phyloP scores from a whole-genome alignment of 2,888 invertebrate species.

The Hermodice carunculata region DNA sequence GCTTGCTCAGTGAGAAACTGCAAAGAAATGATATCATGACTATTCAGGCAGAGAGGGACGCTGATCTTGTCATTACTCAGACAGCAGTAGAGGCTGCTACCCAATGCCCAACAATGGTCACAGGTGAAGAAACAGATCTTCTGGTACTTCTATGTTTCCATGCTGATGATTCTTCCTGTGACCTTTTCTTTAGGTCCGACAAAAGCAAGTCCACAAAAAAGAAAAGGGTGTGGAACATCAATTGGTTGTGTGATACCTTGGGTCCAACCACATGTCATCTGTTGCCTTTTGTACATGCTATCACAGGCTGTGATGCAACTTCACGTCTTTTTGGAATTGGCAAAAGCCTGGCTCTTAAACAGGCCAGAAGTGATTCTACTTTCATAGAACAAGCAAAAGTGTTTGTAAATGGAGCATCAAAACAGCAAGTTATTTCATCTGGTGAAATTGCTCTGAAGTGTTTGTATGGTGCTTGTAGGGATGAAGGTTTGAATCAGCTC shows the following conservation, averaged over 20 bases:
- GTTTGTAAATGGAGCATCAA: not conserved
- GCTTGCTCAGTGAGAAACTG: constrained; percentile 9
- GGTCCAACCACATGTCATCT: too few species aligned
- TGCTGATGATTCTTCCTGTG: too few species aligned
- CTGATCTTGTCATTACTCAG: constrained; percentile 45
- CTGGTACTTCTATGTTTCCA: constrained; percentile 44
- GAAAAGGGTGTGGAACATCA: too few species aligned
- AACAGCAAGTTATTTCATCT: not conserved
- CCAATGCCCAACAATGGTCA: constrained; percentile 24
- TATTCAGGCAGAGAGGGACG: constrained; percentile 44
- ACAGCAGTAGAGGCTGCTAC: constrained; percentile 35
- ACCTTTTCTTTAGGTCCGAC: too few species aligned
- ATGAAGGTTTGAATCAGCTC: not conserved
- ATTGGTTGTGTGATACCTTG: too few species aligned
- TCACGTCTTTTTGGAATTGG: constrained; percentile 19
- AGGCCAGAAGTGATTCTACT: not conserved
- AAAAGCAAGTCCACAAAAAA: too few species aligned
- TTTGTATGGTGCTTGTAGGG: constrained; percentile 11
- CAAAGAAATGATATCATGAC: constrained; percentile 11
- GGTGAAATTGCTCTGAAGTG: not conserved
- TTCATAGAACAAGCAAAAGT: constrained; percentile 6
- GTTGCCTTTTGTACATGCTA: constrained; percentile 16
- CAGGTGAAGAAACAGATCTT: constrained; percentile 54
- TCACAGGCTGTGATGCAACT: constrained; percentile 19
- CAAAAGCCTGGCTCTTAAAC: constrained; percentile 1